Evolutionary conservation across 2,888 invertebrate genomes (phyloP), one percentile per base, ranked within the genome.

Genomic region (Caenorhabditis sp.): DNA sequence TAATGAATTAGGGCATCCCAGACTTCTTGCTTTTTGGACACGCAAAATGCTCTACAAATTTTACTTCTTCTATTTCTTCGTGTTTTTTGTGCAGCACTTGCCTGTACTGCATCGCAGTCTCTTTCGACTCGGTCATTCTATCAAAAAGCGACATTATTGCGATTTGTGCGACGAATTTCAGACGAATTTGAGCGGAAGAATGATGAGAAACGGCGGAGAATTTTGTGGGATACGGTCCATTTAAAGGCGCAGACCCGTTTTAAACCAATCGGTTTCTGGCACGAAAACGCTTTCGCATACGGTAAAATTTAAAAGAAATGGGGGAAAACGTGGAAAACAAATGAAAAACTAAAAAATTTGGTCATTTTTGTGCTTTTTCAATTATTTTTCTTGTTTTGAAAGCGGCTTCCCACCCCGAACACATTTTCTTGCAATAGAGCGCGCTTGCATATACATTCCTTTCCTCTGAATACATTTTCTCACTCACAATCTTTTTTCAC

Each of bases 101-200:
- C 68, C 68, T 68, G 43, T 48, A 68, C n/a, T 30, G 11, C 30
- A 43, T 43, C 2, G 50, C 32, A 0, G 68, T 52, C 15, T 68
- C 68, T 35, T 52, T 58, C 7, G 58, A 52, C 6, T 27, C 27
- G 20, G 68, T 68, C 58, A 59, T 68, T 59, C 68, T 58, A 27
- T 50, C 32, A 43, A 68, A 68, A 68, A 68, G 2, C 13, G 58
- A 68, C 68, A 68, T 68, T 68, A 52, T 41, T 13, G 24, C 37
- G 39, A 24, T 52, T 53, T 37, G 20, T 53, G 20, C 22, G 24
- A n/a, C 35, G 35, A 30, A 5, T 35, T 35, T 24, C 5, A 6
- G 26, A 22, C n/a, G n/a, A 26, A 7, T 26, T 46, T 13, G n/a
- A 26, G 26, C 46, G 26, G n/a, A 26, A 13, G 6, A 43, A 22